These are phyloP conservation scores for Pogona vitticeps DNA, from an alignment of 2,113 vertebrate genomes.

Conservation along the genomic window DNA sequence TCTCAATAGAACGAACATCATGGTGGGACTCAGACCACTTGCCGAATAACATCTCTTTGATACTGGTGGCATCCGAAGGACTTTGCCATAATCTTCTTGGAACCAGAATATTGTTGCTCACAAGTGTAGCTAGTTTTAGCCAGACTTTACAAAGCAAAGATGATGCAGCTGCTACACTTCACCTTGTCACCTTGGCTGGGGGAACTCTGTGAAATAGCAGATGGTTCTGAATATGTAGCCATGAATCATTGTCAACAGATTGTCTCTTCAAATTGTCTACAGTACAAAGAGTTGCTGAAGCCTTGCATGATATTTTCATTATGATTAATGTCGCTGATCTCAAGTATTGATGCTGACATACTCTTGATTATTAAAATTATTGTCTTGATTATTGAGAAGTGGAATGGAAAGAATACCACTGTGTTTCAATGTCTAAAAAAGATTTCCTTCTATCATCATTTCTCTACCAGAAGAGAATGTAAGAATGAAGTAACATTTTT, in stretches of 20 bases:
- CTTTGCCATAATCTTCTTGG: slow-evolving; percentile 50
- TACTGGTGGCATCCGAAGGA: slow-evolving; percentile 54
- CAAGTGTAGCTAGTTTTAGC: slow-evolving; percentile 53
- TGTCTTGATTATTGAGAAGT: slow-evolving; percentile 37
- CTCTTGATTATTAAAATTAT: slow-evolving; percentile 37
- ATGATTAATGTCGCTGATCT: slow-evolving; percentile 43
- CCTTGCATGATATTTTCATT: slow-evolving; percentile 49
- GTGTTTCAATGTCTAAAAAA: slow-evolving; percentile 2
- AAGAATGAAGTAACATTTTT: not conserved
- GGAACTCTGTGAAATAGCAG: slow-evolving; percentile 59
- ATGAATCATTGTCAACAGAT: slow-evolving; percentile 68
- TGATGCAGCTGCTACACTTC: slow-evolving; percentile 60
- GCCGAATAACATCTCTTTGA: slow-evolving; percentile 47
- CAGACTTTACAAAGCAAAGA: slow-evolving; percentile 58
- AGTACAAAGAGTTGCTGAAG: slow-evolving; percentile 36
- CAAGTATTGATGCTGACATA: slow-evolving; percentile 50
- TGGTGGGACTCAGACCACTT: slow-evolving; percentile 35
- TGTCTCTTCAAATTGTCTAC: slow-evolving; percentile 46
- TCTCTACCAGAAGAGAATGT: slow-evolving; percentile 3
- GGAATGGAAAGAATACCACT: slow-evolving; percentile 44
- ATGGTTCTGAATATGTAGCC: slow-evolving; percentile 59
- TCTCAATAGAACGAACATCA: slow-evolving; percentile 25
- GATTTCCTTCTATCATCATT: slow-evolving; percentile 2
- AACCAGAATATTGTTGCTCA: slow-evolving; percentile 41
- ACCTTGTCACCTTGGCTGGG: slow-evolving; percentile 68